A percentile compares a stretch with the other conserved stretches of the same genome.
These are phyloP conservation scores for Sebastes elongatus DNA, from an alignment of 2,797 vertebrate genomes.

Conservation along the genomic window DNA sequence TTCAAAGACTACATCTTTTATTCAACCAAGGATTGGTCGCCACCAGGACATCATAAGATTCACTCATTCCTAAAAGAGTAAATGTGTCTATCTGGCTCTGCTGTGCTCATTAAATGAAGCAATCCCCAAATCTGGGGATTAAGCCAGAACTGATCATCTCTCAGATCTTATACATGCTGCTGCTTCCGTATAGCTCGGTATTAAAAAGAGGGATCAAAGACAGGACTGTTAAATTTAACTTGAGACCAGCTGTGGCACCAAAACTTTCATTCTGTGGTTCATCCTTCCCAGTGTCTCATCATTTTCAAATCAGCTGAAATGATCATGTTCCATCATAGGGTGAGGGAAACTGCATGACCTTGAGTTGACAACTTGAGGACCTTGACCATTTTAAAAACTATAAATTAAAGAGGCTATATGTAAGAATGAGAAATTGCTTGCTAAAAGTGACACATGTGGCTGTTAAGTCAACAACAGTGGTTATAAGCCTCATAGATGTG, in stretches of 20 bases:
- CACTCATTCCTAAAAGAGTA: slow-evolving; percentile 18
- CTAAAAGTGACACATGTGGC: too few relatives aligned
- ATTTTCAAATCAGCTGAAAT: background rate
- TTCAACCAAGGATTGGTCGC: slow-evolving; percentile 22
- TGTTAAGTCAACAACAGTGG: too few relatives aligned
- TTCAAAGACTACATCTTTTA: slow-evolving; percentile 15
- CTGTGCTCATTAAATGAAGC: slow-evolving; percentile 52
- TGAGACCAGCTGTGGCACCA: background rate
- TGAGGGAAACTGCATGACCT: background rate
- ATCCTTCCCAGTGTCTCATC: background rate
- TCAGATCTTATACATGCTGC: slow-evolving; percentile 15
- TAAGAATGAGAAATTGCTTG: too few relatives aligned
- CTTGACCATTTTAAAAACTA: background rate
- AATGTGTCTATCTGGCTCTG: slow-evolving; percentile 23
- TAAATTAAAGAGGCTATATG: too few relatives aligned
- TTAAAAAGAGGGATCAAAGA: background rate
- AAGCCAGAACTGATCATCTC: slow-evolving; percentile 27
- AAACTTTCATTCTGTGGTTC: background rate
- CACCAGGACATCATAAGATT: slow-evolving; percentile 5
- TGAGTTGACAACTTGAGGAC: background rate
- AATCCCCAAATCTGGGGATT: slow-evolving; percentile 44
- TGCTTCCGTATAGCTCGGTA: background rate
- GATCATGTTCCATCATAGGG: background rate
- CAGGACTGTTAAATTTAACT: background rate
- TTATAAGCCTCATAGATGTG: too few relatives aligned